Conservation (phyloP, 2,888 invertebrate species). For the Matsumyia berberina region DNA sequence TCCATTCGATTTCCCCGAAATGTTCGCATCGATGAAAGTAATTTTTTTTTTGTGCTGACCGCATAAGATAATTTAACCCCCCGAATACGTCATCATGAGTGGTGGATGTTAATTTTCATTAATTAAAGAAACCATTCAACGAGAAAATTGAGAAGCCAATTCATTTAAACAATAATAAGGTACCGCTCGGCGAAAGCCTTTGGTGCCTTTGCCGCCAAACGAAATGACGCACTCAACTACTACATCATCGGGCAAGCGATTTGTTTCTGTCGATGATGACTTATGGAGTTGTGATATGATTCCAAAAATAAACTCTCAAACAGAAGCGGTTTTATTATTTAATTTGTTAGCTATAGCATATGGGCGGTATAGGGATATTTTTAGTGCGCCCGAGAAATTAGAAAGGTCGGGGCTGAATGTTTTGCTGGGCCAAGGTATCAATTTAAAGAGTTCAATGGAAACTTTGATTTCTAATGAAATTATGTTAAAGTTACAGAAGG, state of each 20-base stretch:
- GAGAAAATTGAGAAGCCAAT: constrained; percentile 69
- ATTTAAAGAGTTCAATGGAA: too few species aligned
- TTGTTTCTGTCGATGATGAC: constrained; percentile 33
- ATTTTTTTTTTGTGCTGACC: background rate
- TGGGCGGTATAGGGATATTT: too few species aligned
- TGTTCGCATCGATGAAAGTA: constrained; percentile 3
- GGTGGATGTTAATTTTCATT: constrained; percentile 42
- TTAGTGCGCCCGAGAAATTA: too few species aligned
- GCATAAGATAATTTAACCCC: constrained; percentile 14
- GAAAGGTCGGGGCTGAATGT: too few species aligned
- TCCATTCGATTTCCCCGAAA: background rate
- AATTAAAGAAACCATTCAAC: constrained; percentile 72
- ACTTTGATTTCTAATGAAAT: too few species aligned
- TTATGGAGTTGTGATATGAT: constrained; percentile 3
- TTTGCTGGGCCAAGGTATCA: too few species aligned
- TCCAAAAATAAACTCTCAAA: constrained; percentile 5
- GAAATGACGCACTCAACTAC: constrained; percentile 42
- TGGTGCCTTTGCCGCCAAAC: constrained; percentile 13
- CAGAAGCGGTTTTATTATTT: too few species aligned
- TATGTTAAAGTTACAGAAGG: too few species aligned
- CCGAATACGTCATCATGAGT: constrained; percentile 34
- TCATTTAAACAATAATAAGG: constrained; percentile 47
- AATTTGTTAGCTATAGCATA: too few species aligned
- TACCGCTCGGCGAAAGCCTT: constrained; percentile 31
- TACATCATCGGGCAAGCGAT: constrained; percentile 5